Evolutionary conservation across 2,888 invertebrate genomes (phyloP), one percentile per base, ranked within the genome.

Genomic region (Polia nebulosa): DNA sequence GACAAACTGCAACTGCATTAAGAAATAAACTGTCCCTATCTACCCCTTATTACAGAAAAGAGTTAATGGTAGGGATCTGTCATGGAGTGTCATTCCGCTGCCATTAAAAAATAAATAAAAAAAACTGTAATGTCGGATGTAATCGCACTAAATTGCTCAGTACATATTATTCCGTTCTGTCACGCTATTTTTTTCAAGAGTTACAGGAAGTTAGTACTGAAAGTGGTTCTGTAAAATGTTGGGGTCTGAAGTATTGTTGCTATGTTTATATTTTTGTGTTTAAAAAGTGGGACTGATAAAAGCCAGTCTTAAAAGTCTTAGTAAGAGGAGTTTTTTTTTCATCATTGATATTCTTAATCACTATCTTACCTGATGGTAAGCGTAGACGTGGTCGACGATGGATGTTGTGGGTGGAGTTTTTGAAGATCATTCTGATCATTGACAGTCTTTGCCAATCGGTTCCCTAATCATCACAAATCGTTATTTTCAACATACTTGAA

Each of bases 61-160:
- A 76, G 53, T 49, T 71, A 79, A 75, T 79, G 36, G 80, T 44
- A 47, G 51, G 27, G 9, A 55, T 60, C 67, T 72, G 62, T 62
- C 78, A 61, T 32, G 25, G 22, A 71, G 56, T 79, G 66, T 79
- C 64, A 78, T 72, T 80, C 32, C 13, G 15, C 61, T 32, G 44
- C 72, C 67, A 62, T 75, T 67, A 73, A 59, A 63, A 57, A 34
- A 60, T 45, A 45, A 76, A 67, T 62, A 67, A 70, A 74, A 59
- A 73, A 55, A 75, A 29, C 39, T 52, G 27, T 53, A 76, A 72
- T 68, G 72, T n/a, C 47, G 47, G 58, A 62, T 80, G 72, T 76
- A 76, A 72, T 76, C 44, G 65, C 65, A 44, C 67, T 49, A 76
- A 77, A 78, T 80, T 80, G 68, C 58, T 72, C 62, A 39, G 78